Conservation (phyloP, 2,797 vertebrate species). For the Schizopygopsis pylzovi region DNA sequence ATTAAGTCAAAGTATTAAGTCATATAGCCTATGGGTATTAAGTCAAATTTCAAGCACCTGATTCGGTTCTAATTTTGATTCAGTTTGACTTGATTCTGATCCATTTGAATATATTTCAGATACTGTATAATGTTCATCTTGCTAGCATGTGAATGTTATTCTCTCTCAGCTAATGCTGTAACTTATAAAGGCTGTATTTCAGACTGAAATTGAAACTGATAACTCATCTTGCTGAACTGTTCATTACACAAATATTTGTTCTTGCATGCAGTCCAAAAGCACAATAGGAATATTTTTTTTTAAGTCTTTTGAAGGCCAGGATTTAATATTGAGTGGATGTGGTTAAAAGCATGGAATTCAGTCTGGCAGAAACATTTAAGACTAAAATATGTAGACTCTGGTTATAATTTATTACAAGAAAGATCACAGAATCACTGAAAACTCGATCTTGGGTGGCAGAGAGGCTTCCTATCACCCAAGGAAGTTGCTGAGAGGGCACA, state of each 20-base stretch:
- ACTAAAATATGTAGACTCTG: neutral
- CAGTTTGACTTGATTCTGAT: neutral
- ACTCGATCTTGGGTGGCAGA: neutral
- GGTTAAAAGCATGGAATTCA: neutral
- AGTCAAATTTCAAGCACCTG: neutral
- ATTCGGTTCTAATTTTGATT: neutral
- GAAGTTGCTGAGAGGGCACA: constrained; percentile 50
- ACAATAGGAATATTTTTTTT: neutral
- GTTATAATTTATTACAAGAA: neutral
- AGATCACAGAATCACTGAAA: constrained; percentile 22
- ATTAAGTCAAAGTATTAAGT: neutral
- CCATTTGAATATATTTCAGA: neutral
- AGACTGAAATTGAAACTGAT: neutral
- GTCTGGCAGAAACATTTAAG: neutral
- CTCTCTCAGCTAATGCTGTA: neutral
- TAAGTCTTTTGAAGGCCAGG: neutral
- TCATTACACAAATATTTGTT: neutral
- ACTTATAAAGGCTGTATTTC: neutral
- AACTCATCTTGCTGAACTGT: neutral
- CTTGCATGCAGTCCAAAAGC: neutral
- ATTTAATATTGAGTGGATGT: neutral
- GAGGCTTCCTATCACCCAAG: constrained; percentile 38
- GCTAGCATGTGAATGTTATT: neutral
- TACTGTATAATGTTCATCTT: neutral
- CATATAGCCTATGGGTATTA: neutral